Percentiles rank a stretch among this genome's conserved stretches.
These are phyloP conservation scores for Temnothorax rugatulus DNA, from an alignment of 2,888 invertebrate genomes.

Conservation along the genomic window DNA sequence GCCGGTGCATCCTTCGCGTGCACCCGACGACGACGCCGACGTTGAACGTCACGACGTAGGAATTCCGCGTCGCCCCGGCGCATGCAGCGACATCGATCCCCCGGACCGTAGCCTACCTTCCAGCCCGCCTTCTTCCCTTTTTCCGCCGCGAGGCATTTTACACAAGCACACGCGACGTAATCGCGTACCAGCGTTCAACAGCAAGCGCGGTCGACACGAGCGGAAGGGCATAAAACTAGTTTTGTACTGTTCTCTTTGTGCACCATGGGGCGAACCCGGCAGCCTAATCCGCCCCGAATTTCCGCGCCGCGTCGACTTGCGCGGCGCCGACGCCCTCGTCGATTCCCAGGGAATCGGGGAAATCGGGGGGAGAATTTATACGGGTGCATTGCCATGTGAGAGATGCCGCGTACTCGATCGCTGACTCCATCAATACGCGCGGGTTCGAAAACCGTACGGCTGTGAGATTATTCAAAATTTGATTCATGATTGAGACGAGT, in stretches of 20 bases:
- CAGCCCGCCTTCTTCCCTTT: constrained; percentile 26
- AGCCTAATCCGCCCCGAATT: constrained; percentile 50
- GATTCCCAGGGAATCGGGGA: constrained; percentile 29
- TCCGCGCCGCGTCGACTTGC: constrained; percentile 50
- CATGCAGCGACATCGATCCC: constrained; percentile 59
- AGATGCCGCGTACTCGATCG: constrained; percentile 43
- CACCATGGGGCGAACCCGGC: constrained; percentile 43
- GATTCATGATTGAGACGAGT: background rate
- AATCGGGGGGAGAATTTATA: constrained; percentile 18
- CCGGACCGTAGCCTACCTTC: constrained; percentile 39
- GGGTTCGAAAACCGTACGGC: background rate
- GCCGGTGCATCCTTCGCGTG: constrained; percentile 50
- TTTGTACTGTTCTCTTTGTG: constrained; percentile 67
- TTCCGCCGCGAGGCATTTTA: constrained; percentile 29
- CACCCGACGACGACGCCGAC: constrained; percentile 39
- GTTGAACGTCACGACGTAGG: constrained; percentile 41
- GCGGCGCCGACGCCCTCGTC: constrained; percentile 47
- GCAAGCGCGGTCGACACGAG: constrained; percentile 54
- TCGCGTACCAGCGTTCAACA: constrained; percentile 47
- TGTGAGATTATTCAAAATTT: background rate
- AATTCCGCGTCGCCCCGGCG: constrained; percentile 54
- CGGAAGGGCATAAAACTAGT: constrained; percentile 63
- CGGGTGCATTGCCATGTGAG: constrained; percentile 31
- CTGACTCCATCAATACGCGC: background rate
- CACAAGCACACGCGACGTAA: constrained; percentile 41